Percentiles rank a stretch among this genome's conserved stretches.
phyloP scores from a whole-genome alignment of 2,797 vertebrate species.

The Pangasius mekongensis region DNA sequence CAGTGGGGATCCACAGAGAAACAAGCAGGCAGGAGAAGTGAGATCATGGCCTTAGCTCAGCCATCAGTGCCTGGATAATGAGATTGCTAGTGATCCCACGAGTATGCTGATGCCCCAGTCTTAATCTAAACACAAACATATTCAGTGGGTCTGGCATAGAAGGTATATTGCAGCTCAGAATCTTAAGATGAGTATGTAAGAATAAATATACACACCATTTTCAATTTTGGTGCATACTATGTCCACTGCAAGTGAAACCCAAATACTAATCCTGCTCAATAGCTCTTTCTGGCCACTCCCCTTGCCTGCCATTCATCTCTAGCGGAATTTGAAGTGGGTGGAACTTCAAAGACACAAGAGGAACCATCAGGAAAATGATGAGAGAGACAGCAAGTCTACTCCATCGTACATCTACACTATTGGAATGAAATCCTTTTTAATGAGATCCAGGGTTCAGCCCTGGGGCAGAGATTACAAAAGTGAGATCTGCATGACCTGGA shows the following conservation, averaged over 20 bases:
- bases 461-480: conserved; percentile 75
- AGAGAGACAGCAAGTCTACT: conserved; percentile 71
- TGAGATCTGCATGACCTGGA: conserved; percentile 77
- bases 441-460: conserved; percentile 80
- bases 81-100: conserved; percentile 66
- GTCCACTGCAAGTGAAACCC: neutral
- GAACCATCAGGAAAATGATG: conserved; percentile 46
- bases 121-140: conserved; percentile 52
- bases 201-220: neutral
- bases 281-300: neutral
- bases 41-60: conserved; percentile 63
- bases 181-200: neutral
- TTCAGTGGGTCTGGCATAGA: neutral
- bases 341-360: conserved; percentile 10
- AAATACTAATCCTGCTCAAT: neutral
- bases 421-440: conserved; percentile 82
- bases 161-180: neutral
- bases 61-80: conserved; percentile 70
- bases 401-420: conserved; percentile 77
- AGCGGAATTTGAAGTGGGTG: neutral
- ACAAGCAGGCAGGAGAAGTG: conserved; percentile 41
- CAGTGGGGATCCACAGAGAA: conserved; percentile 32
- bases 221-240: neutral
- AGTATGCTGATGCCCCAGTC: conserved; percentile 58
- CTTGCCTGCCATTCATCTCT: neutral